Base-by-base conservation (phyloP, 2,888 invertebrate species). In the Netelia fuscicornis region DNA sequence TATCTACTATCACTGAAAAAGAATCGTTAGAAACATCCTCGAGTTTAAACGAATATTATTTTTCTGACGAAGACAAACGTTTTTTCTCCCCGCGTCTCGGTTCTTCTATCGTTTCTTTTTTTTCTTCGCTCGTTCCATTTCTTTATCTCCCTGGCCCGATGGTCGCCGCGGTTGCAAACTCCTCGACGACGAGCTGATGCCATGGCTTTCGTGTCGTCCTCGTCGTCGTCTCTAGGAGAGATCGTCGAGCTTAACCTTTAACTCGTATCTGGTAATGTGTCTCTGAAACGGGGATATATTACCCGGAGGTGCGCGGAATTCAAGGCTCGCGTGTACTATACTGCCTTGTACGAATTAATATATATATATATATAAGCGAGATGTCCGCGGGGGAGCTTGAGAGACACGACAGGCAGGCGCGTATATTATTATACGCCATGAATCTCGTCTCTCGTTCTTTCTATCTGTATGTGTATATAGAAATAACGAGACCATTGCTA, bases 241-340 rank as follows among this genome's bases (percentile, higher is more conserved):
- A 85, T 80, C 72, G 85, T 80, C 85, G 76, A 83, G 85, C 82
- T 83, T 81, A 84, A 82, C 84, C 84, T 86, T 86, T 86, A 81
- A 86, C 84, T 86, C 81, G 79, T 84, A 82, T 84, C 80, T 82
- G 78, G 78, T 82, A 84, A 86, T 83, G 83, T 84, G 84, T 86
- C 83, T 81, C 75, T 83, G 62, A 77, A 86, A 84, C 75, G 80
- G 79, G 76, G 74, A 86, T 86, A 86, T 81, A 86, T 84, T 84
- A 84, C 84, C 84, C 84, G 84, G 81, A 84, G 84, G 81, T 84
- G 79, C 78, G 81, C 71, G 86, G 81, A 81, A 84, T 86, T 81
- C 81, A 82, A 84, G 81, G 78, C 78, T 81, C 78, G 71, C 74
- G 64, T 65, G 64, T 65, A 56, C 64, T 80, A 44, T 80, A 25